phyloP scores from a whole-genome alignment of 2,888 invertebrate species.

The Myathropa florea region DNA sequence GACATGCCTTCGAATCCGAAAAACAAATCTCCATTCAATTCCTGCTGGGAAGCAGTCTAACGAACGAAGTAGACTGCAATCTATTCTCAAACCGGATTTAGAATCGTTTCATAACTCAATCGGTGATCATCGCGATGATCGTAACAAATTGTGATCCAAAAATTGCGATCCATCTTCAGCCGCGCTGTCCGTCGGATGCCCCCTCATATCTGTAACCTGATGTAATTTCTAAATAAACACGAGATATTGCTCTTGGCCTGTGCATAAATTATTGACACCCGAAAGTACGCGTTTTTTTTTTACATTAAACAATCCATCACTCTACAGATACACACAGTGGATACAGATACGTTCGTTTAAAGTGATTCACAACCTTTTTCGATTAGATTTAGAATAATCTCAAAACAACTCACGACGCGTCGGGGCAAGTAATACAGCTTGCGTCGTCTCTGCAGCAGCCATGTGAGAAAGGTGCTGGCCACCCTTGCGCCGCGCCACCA shows the following conservation, averaged over 20 bases:
- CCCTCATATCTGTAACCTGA: conserved; percentile 19
- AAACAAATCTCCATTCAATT: background rate
- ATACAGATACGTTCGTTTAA: background rate
- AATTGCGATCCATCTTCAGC: background rate
- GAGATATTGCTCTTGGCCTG: background rate
- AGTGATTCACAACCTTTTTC: background rate
- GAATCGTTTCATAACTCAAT: background rate
- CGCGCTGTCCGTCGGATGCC: background rate
- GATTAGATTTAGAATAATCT: background rate
- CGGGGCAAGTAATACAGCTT: no score
- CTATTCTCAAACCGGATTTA: background rate
- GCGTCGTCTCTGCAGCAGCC: background rate
- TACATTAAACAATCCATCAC: no score
- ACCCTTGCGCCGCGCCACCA: background rate
- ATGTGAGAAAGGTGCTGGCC: background rate
- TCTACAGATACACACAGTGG: background rate
- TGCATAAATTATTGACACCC: conserved; percentile 23
- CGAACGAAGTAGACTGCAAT: background rate
- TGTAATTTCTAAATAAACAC: conserved; percentile 32
- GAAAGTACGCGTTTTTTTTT: background rate
- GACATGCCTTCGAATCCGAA: background rate
- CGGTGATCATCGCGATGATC: background rate
- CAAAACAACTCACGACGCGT: background rate
- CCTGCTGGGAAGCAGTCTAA: background rate
- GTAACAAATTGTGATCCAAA: background rate